Evolutionary conservation across 1,140 invertebrate genomes (phyloP).

Genomic region (Drosophila athabasca): DNA sequence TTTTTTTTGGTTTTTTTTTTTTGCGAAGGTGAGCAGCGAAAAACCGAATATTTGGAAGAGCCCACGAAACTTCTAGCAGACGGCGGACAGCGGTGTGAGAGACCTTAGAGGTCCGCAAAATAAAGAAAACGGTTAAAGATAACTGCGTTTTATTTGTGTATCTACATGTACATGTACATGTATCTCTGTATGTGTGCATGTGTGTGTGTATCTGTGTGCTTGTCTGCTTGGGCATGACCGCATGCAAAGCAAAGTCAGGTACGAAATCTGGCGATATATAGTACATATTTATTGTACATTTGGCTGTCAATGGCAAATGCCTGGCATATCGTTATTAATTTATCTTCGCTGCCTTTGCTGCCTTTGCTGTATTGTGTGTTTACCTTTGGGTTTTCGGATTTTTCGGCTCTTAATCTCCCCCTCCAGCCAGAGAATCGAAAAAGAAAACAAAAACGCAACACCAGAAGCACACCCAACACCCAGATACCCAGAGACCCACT

Average conservation of each 20-base stretch:
- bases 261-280: slow-evolving; percentile 33
- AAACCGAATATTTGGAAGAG: slow-evolving; percentile 51
- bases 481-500: not conserved
- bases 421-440: not conserved
- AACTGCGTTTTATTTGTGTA: slow-evolving; percentile 67
- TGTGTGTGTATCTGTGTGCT: slow-evolving; percentile 4
- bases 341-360: not conserved
- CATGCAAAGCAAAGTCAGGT: slow-evolving; percentile 62
- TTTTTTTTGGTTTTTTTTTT: slow-evolving; percentile 34
- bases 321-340: slow-evolving; percentile 30
- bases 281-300: not conserved
- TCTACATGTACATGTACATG: not conserved
- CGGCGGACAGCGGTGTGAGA: slow-evolving; percentile 18
- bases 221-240: slow-evolving; percentile 61
- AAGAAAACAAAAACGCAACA: not conserved
- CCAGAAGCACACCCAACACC: not conserved
- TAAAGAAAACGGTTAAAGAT: slow-evolving; percentile 58
- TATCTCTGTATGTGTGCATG: not conserved
- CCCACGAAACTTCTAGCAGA: slow-evolving; percentile 56
- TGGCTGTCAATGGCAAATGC: slow-evolving; percentile 43
- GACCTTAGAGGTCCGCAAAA: slow-evolving; percentile 46
- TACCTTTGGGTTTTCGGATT: slow-evolving; percentile 33
- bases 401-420: slow-evolving; percentile 20
- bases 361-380: slow-evolving; percentile 7
- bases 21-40: slow-evolving; percentile 65